A percentile compares a stretch with the other conserved stretches of the same genome.
Evolutionary conservation across 2,113 vertebrate genomes (phyloP).

Genomic region (Amblyornis subalaris): DNA sequence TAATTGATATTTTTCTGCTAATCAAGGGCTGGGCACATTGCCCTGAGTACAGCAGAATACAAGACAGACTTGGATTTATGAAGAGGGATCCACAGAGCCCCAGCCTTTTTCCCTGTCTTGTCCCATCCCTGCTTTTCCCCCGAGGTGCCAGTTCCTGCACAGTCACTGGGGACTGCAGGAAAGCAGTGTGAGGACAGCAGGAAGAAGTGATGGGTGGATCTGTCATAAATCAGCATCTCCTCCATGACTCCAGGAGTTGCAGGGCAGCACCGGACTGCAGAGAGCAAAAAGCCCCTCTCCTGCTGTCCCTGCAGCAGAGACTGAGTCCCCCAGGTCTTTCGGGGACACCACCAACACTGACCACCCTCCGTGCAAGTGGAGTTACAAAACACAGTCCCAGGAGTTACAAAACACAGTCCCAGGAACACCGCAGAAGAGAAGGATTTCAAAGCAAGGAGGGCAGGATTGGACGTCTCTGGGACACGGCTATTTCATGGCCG

Average conservation of each 20-base stretch:
- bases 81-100: neutral
- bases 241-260: neutral
- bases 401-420: neutral
- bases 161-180: neutral
- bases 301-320: neutral
- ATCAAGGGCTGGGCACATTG: neutral
- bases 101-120: neutral
- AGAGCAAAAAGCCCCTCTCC: neutral
- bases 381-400: neutral
- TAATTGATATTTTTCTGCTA: constrained; percentile 2
- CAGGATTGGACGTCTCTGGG: neutral
- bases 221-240: neutral
- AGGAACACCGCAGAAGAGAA: neutral
- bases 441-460: neutral
- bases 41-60: neutral
- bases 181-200: neutral
- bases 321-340: neutral
- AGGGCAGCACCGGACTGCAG: neutral
- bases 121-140: neutral
- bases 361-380: fast-evolving
- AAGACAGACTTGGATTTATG: neutral
- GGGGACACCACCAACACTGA: neutral
- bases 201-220: neutral
- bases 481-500: fast-evolving
- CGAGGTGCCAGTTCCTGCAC: neutral